phyloP scores from a whole-genome alignment of 2,113 vertebrate genomes.

The Poecilia latipinna region DNA sequence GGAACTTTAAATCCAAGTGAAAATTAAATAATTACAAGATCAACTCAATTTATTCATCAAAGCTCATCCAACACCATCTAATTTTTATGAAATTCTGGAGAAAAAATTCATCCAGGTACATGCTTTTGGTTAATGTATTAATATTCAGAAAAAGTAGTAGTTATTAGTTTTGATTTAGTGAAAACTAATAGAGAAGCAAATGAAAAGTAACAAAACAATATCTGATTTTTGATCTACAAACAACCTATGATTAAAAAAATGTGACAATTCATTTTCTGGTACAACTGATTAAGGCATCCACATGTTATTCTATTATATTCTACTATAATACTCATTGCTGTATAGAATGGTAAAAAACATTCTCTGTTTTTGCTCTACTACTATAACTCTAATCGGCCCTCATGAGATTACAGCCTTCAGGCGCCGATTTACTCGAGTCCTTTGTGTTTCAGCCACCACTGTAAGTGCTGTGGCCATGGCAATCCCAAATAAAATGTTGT shows the following conservation, averaged over 20 bases:
- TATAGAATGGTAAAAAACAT: slow-evolving; percentile 11
- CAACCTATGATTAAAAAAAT: background rate
- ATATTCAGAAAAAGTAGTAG: background rate
- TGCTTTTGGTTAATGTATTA: background rate
- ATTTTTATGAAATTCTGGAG: background rate
- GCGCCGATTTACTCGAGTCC: slow-evolving; percentile 12
- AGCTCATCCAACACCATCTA: background rate
- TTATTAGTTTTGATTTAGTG: background rate
- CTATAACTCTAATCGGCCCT: background rate
- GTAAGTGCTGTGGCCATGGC: slow-evolving; percentile 54
- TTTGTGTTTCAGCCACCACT: slow-evolving; percentile 34
- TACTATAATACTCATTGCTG: background rate
- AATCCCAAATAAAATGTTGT: slow-evolving; percentile 66
- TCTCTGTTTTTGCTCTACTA: slow-evolving; percentile 4
- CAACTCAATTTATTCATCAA: too few relatives aligned
- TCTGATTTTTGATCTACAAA: background rate
- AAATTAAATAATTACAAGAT: too few relatives aligned
- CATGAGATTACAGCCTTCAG: slow-evolving; percentile 11
- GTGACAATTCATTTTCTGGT: background rate
- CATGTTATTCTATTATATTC: slow-evolving; percentile 15
- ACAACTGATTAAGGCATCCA: background rate
- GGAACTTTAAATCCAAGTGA: too few relatives aligned
- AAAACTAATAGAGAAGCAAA: background rate
- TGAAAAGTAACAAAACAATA: too few relatives aligned
- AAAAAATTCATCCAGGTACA: background rate